A percentile compares a stretch with the other conserved stretches of the same genome.
Evolutionary conservation across 2,113 vertebrate genomes (phyloP).

Genomic region (Chiloscyllium plagiosum): DNA sequence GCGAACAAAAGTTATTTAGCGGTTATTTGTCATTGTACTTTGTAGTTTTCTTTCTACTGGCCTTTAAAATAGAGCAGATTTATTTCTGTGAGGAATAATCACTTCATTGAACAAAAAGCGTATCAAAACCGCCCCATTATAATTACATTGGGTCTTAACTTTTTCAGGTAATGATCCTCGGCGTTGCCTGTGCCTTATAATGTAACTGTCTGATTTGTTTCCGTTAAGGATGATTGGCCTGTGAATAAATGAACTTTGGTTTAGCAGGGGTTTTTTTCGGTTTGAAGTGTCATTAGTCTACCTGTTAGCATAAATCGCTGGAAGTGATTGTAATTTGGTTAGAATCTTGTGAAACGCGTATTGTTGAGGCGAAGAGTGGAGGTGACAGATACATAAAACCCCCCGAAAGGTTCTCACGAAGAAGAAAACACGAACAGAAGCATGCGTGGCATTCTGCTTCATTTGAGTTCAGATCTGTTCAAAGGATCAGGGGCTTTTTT

Average conservation of each 20-base stretch:
- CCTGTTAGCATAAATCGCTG: conserved; percentile 42
- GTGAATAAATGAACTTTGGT: conserved; percentile 37
- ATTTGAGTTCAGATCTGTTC: conserved; percentile 56
- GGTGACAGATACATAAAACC: conserved; percentile 38
- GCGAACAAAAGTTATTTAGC: background rate
- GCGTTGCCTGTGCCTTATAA: background rate
- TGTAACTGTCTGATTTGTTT: conserved; percentile 36
- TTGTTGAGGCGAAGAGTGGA: conserved; percentile 35
- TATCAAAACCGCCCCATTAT: background rate
- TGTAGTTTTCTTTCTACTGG: background rate
- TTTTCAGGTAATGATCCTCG: conserved; percentile 35
- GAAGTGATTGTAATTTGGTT: conserved; percentile 28
- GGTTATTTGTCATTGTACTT: conserved; percentile 21
- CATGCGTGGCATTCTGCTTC: conserved; percentile 55
- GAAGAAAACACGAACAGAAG: conserved; percentile 46
- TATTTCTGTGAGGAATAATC: conserved; percentile 10
- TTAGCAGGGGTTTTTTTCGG: background rate
- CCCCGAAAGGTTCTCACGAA: conserved; percentile 41
- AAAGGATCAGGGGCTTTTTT: conserved; percentile 49
- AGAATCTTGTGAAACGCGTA: conserved; percentile 39
- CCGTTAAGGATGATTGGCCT: conserved; percentile 24
- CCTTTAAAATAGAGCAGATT: background rate
- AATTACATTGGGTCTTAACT: conserved; percentile 19
- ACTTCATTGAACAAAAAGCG: conserved; percentile 29
- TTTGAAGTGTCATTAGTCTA: conserved; percentile 38